Base-by-base conservation (phyloP, 2,113 vertebrate genomes). In the Okapia johnstoni region DNA sequence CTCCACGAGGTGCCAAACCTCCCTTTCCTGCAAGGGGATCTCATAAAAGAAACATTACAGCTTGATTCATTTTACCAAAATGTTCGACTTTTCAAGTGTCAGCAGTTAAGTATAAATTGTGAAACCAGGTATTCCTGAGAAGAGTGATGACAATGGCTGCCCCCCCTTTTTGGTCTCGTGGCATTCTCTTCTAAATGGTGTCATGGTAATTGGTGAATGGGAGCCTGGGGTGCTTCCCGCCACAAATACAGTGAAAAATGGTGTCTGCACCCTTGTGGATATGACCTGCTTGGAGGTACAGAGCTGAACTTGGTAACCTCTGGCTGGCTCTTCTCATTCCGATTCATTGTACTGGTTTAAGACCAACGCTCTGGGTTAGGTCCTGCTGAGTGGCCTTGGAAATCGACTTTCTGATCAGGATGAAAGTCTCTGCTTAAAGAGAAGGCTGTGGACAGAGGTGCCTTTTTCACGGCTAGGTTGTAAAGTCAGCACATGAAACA, bases 31-130 rank as follows among this genome's bases (percentile, higher is more conserved):
- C 91, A 98, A 98, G 98, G 97, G 98, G 96, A 97, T 98, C 98
- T 98, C 98, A 98, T 98, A 98, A 98, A 99, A 99, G 98, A 99
- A 98, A 99, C 98, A 99, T 98, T 98, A 98, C 96, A 96, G 97
- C 97, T 98, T 98, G 98, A 98, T 99, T 98, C 98, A 98, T 98
- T 98, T 99, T 98, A 98, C 98, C 98, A 98, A 99, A 99, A 98
- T 97, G 98, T 97, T 98, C 6, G 80, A 94, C 98, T 98, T 98
- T 98, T 97, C 97, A 88, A 93, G 98, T 96, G 98, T 98, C 99
- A 98, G 98, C 98, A 98, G 97, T 97, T 98, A 98, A 97, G 95
- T 96, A 93, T 33, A 97, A 97, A 98, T 95, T 97, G 98, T 97
- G 97, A 98, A 98, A 81, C 90, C 97, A 97, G 97, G 91, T 98